phyloP scores from a whole-genome alignment of 2,113 vertebrate species.

The Periophthalmodon schlosseri region DNA sequence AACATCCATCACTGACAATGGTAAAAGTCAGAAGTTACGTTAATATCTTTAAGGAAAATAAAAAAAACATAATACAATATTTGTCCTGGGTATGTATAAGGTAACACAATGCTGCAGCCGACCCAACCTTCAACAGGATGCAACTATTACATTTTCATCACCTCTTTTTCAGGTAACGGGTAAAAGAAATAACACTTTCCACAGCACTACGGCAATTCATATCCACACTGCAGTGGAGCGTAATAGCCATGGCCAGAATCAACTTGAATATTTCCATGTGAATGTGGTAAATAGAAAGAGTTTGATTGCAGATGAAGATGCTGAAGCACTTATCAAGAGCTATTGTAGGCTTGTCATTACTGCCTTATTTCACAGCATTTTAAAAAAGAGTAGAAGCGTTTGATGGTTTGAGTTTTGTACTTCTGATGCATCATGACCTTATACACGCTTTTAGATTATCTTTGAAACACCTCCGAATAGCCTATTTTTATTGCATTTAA shows the following conservation, averaged over 20 bases:
- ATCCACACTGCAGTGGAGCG: conserved; percentile 13
- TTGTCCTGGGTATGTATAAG: conserved; percentile 32
- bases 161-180: conserved; percentile 28
- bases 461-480: background rate
- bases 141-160: conserved; percentile 32
- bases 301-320: conserved; percentile 29
- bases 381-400: conserved; percentile 20
- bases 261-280: conserved; percentile 26
- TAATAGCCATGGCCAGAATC: conserved; percentile 5
- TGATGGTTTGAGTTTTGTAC: conserved; percentile 33
- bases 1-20: background rate
- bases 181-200: conserved; percentile 29
- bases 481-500: background rate
- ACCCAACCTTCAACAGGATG: conserved; percentile 35
- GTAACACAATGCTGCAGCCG: conserved; percentile 23
- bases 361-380: conserved; percentile 35
- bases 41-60: background rate
- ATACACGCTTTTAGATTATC: background rate
- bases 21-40: background rate
- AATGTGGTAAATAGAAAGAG: conserved; percentile 22
- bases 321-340: conserved; percentile 23
- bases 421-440: conserved; percentile 32
- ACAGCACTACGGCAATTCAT: conserved; percentile 17
- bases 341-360: conserved; percentile 36
- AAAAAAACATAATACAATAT: background rate